Evolutionary conservation across 1,140 invertebrate species (phyloP).

Genomic region (Steinernema khuongi): DNA sequence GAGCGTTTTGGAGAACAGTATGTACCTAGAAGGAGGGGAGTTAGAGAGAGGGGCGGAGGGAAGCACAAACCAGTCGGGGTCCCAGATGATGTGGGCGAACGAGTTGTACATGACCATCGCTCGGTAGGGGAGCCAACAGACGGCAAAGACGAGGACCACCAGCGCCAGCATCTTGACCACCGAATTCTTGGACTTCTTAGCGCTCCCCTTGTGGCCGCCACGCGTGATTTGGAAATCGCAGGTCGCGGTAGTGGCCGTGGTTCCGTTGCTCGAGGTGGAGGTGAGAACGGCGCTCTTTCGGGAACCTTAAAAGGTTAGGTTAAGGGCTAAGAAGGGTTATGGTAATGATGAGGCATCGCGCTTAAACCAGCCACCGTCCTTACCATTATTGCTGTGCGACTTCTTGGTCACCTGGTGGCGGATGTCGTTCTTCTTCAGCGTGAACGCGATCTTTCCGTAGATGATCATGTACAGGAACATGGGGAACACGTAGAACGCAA

Average conservation of each 20-base stretch:
- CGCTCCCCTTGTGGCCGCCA: conserved; percentile 54
- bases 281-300: neutral
- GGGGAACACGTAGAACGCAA: conserved; percentile 51
- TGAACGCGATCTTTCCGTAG: conserved; percentile 59
- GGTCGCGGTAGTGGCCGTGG: neutral
- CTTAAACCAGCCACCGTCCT: too few species aligned
- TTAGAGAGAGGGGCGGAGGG: neutral
- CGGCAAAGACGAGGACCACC: conserved; percentile 63
- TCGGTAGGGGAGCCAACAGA: conserved; percentile 64
- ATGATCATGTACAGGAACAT: conserved; percentile 57
- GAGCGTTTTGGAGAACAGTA: conserved; percentile 54
- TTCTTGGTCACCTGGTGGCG: neutral
- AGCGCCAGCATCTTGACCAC: conserved; percentile 65
- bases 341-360: too few species aligned
- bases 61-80: conserved; percentile 43
- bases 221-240: conserved; percentile 8
- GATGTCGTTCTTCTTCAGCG: conserved; percentile 60
- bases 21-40: conserved; percentile 62
- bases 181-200: conserved; percentile 26
- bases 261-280: neutral
- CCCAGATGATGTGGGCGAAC: conserved; percentile 45
- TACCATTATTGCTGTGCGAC: neutral
- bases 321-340: too few species aligned
- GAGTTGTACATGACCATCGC: conserved; percentile 57
- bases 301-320: neutral